Conservation (phyloP, 2,797 vertebrate genomes). For the Okamejei kenojei region DNA sequence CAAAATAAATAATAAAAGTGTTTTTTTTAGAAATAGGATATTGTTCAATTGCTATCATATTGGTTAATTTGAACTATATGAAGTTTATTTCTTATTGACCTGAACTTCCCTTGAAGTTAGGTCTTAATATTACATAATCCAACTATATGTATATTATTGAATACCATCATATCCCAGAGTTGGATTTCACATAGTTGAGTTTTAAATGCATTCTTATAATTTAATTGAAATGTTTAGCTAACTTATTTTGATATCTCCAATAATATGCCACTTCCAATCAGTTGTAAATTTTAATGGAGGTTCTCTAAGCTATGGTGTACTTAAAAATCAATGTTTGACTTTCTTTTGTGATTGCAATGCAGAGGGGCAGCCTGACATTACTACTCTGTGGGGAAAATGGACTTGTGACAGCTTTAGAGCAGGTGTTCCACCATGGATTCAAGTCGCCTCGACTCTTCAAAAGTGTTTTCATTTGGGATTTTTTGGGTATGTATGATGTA, state of each 20-base stretch:
- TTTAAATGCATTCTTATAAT: background rate
- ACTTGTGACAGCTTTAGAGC: slow-evolving; percentile 90
- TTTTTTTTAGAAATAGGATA: background rate
- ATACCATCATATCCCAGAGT: background rate
- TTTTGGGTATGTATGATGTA: slow-evolving; percentile 72
- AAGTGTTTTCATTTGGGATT: slow-evolving; percentile 98
- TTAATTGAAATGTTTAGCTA: background rate
- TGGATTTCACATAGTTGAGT: background rate
- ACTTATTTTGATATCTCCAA: background rate
- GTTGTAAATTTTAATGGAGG: background rate
- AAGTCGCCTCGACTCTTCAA: slow-evolving; percentile 96
- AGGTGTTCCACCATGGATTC: slow-evolving; percentile 96
- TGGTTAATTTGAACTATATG: background rate
- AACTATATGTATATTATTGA: background rate
- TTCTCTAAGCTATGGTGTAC: background rate
- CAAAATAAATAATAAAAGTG: background rate
- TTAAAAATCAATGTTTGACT: background rate
- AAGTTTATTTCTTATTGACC: background rate
- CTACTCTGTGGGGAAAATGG: slow-evolving; percentile 93
- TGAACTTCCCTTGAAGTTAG: background rate
- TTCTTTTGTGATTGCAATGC: slow-evolving; percentile 47
- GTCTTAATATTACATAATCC: background rate
- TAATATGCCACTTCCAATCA: background rate
- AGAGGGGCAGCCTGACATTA: slow-evolving; percentile 93
- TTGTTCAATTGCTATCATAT: background rate